These are phyloP conservation scores for Drosophila nasuta DNA, from an alignment of 1,140 invertebrate species.

Conservation along the genomic window DNA sequence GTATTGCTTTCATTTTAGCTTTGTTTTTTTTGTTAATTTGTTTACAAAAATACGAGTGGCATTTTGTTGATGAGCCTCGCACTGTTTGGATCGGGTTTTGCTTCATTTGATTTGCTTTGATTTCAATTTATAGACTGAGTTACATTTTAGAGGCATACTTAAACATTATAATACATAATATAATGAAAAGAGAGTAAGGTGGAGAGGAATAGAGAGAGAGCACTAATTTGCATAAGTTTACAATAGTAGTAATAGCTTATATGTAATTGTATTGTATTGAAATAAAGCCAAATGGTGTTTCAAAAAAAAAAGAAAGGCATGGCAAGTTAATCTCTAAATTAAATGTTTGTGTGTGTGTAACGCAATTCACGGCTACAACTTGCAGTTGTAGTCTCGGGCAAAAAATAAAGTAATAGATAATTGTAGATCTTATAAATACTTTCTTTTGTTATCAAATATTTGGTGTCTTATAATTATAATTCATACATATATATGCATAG, in stretches of 20 bases:
- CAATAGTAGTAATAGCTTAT: slow-evolving; percentile 13
- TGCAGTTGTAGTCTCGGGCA: slow-evolving; percentile 21
- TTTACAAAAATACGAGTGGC: slow-evolving; percentile 27
- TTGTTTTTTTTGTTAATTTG: not conserved
- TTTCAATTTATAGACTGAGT: slow-evolving; percentile 28
- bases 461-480: slow-evolving; percentile 31
- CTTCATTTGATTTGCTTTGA: slow-evolving; percentile 16
- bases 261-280: slow-evolving; percentile 9
- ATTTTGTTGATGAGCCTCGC: slow-evolving; percentile 23
- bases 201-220: slow-evolving; percentile 24
- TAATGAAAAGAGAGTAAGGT: slow-evolving; percentile 4
- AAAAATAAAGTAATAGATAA: not conserved
- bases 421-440: slow-evolving; percentile 22
- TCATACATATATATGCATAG: slow-evolving; percentile 19
- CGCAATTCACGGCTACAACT: slow-evolving; percentile 28
- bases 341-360: slow-evolving; percentile 23
- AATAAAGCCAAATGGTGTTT: slow-evolving; percentile 1
- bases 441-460: slow-evolving; percentile 26
- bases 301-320: slow-evolving; percentile 23
- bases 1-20: slow-evolving; percentile 18
- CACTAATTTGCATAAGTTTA: slow-evolving; percentile 35
- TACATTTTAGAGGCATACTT: slow-evolving; percentile 34
- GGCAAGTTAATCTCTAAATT: slow-evolving; percentile 37
- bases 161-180: slow-evolving; percentile 23
- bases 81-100: not conserved